A percentile compares a stretch with the other conserved stretches of the same genome.
phyloP scores from a whole-genome alignment of 2,797 vertebrate species.

The Cuniculus paca region DNA sequence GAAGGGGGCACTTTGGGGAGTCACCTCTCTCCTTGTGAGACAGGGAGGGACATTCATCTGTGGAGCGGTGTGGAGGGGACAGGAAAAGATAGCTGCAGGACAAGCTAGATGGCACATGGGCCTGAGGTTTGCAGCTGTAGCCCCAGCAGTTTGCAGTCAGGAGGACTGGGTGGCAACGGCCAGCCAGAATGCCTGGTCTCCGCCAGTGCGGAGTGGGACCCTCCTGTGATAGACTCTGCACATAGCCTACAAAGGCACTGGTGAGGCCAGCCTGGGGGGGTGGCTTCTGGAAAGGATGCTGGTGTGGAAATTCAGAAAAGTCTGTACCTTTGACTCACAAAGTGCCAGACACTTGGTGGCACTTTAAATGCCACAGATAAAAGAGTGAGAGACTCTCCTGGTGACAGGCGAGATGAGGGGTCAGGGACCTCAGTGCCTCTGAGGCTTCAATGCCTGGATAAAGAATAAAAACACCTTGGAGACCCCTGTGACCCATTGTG shows the following conservation, averaged over 20 bases:
- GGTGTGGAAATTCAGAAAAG: constrained; percentile 63
- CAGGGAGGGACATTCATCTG: accelerated
- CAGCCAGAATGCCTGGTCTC: neutral
- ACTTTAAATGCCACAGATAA: constrained; percentile 79
- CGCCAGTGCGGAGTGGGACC: neutral
- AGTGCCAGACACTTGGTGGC: constrained; percentile 73
- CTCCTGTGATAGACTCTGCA: neutral
- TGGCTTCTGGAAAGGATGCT: neutral
- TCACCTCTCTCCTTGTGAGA: neutral
- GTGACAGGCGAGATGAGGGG: constrained; percentile 20
- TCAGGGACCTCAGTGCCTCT: constrained; percentile 66
- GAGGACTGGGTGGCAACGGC: neutral
- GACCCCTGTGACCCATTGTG: neutral
- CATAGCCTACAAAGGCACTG: neutral
- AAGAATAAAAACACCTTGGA: constrained; percentile 73
- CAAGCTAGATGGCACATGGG: neutral
- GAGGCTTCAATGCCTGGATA: constrained; percentile 47
- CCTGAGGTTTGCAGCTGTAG: neutral
- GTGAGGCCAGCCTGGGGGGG: neutral
- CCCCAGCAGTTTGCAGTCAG: neutral
- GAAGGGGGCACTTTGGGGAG: neutral
- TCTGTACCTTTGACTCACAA: constrained; percentile 62
- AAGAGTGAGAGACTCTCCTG: constrained; percentile 72
- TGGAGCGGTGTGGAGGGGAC: neutral
- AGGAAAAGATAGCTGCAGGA: accelerated